Percentiles rank a stretch among this genome's conserved stretches.
Evolutionary conservation across 1,140 invertebrate species (phyloP).

Genomic region (Sminthurides bifidus): DNA sequence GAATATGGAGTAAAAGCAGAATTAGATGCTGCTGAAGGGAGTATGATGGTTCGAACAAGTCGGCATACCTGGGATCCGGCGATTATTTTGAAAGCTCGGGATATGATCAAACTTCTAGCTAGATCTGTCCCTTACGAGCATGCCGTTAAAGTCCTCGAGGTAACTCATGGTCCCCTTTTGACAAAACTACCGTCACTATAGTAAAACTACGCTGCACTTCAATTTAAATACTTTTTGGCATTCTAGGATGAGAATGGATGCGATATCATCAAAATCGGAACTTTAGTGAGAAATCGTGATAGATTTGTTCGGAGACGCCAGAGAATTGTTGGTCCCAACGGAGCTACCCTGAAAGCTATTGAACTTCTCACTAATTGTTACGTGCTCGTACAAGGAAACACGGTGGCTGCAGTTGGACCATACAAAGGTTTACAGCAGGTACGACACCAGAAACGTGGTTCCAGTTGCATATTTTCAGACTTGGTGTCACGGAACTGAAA

Average conservation of each 20-base stretch:
- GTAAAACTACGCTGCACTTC: neutral
- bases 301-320: conserved; percentile 93
- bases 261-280: conserved; percentile 96
- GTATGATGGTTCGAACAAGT: conserved; percentile 89
- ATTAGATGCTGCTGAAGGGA: conserved; percentile 88
- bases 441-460: conserved; percentile 27
- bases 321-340: conserved; percentile 89
- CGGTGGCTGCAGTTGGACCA: conserved; percentile 91
- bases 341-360: conserved; percentile 92
- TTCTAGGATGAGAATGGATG: conserved; percentile 70
- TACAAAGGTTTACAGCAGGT: conserved; percentile 85
- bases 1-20: conserved; percentile 75
- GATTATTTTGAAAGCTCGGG: conserved; percentile 90
- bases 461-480: neutral
- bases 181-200: too few species aligned
- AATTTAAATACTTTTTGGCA: conserved; percentile 6
- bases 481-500: neutral
- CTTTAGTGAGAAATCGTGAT: conserved; percentile 79
- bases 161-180: conserved; percentile 6
- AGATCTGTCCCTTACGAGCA: conserved; percentile 96
- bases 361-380: conserved; percentile 97
- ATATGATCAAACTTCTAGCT: conserved; percentile 89
- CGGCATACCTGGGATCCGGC: conserved; percentile 98
- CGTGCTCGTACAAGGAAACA: conserved; percentile 92
- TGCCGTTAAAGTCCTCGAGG: conserved; percentile 56